Evolutionary conservation across 2,113 vertebrate species (phyloP), one percentile per base, ranked within the genome.

Genomic region (Nasalis larvatus): DNA sequence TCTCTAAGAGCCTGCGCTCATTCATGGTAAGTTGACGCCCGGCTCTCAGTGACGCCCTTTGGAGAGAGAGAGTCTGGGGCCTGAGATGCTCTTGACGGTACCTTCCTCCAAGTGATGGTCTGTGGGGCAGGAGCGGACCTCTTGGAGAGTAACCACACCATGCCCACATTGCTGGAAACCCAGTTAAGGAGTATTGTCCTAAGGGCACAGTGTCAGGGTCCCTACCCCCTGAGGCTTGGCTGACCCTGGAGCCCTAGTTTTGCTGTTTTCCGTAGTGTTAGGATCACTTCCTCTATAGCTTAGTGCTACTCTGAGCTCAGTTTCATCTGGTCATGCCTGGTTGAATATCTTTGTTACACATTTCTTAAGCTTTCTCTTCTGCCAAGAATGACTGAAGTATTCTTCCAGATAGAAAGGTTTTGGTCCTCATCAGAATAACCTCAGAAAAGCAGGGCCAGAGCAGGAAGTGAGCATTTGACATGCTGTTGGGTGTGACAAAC

Each of bases 141-240:
- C n/a, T 8, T 30, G 21, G 32, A 40, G 25, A 68, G 25, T 3
- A 40, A 14, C 60, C 73, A 7, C 4, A 9, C 25, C 6, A 0
- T 0, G 3, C 23, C 54, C 90, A 30, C 56, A 35, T 10, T 3
- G 17, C 45, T 47, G 37, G 63, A 35, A 25, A 20, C 42, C 12
- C 81, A n/a, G 35, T 23, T 0, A 20, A 4, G 84, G 42, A 32
- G 47, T 30, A 71, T 23, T 9, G 1, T 25, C 11, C 0, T 23
- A 0, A 1, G 1, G 37, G 23, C 1, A 1, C 47, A 3, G 0
- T 8, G 32, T 88, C 85, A 21, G 0, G 45, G 45, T 25, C 13
- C 63, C 89, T 27, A 1, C 23, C 30, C 35, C 4, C 54, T 25
- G 32, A 1, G n/a, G 9, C 49, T 2, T n/a, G 47, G 49, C 81